phyloP scores from a whole-genome alignment of 2,113 vertebrate species.

The Nycticebus coucang region DNA sequence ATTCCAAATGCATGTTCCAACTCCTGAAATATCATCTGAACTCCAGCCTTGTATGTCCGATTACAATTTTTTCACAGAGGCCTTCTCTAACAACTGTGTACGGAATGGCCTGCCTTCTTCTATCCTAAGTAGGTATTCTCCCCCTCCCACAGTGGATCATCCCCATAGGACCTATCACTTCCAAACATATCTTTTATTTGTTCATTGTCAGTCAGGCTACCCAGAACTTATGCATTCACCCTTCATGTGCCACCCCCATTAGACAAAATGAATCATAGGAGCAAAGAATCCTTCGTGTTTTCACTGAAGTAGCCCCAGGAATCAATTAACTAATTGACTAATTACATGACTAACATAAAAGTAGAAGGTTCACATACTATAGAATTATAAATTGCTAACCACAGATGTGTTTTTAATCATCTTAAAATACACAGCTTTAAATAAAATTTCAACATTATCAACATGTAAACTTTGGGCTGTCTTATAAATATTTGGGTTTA shows the following conservation, averaged over 20 bases:
- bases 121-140: too few species aligned
- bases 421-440: not conserved
- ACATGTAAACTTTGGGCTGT: not conserved
- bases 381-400: not conserved
- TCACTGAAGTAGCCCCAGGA: not conserved
- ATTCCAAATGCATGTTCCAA: not conserved
- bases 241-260: not conserved
- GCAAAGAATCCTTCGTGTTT: not conserved
- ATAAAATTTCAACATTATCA: not conserved
- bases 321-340: not conserved
- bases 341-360: not conserved
- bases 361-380: not conserved
- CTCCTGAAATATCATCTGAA: not conserved
- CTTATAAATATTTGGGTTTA: not conserved
- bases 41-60: not conserved
- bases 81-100: not conserved
- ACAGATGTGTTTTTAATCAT: not conserved
- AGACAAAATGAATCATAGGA: not conserved
- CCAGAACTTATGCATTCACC: not conserved
- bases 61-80: not conserved
- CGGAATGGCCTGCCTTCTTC: not conserved
- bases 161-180: not conserved
- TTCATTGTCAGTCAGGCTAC: not conserved
- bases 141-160: not conserved
- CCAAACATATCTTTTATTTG: not conserved